These are phyloP conservation scores for Cygnus buccinator DNA, from an alignment of 2,113 vertebrate species.

Conservation along the genomic window DNA sequence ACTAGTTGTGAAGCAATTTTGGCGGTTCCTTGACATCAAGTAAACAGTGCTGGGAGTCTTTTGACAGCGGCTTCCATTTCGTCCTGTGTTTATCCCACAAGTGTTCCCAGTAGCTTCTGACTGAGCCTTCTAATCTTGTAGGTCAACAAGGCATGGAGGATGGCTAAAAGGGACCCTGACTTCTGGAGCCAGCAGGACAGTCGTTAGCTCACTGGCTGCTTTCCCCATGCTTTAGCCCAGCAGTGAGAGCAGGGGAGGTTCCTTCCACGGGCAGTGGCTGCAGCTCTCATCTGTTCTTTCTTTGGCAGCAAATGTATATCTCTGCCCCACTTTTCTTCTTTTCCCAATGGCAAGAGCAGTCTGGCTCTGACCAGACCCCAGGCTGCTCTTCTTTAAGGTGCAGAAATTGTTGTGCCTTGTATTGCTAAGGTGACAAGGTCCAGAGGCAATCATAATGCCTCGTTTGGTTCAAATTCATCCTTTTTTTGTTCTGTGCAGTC, in stretches of 20 bases:
- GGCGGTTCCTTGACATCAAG: background rate
- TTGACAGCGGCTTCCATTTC: background rate
- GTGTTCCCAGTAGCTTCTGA: background rate
- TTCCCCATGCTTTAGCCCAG: background rate
- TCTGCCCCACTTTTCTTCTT: background rate
- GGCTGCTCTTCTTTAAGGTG: background rate
- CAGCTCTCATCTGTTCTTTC: accelerated
- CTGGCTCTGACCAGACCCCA: background rate
- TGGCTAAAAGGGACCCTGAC: background rate
- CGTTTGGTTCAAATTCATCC: background rate
- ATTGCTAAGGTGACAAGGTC: background rate
- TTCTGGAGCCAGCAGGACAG: background rate
- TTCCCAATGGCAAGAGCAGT: background rate
- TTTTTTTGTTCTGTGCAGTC: background rate
- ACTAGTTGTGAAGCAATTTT: background rate
- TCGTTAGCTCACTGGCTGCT: background rate
- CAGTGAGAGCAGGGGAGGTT: background rate
- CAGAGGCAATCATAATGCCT: background rate
- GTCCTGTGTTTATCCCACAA: background rate
- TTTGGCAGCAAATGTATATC: background rate
- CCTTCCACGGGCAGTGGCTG: accelerated
- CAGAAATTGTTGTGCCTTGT: background rate
- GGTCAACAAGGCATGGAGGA: background rate
- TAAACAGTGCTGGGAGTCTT: background rate
- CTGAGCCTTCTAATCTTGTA: background rate